Base-by-base conservation (phyloP, 2,888 invertebrate genomes). In the Hemaris fuciformis region DNA sequence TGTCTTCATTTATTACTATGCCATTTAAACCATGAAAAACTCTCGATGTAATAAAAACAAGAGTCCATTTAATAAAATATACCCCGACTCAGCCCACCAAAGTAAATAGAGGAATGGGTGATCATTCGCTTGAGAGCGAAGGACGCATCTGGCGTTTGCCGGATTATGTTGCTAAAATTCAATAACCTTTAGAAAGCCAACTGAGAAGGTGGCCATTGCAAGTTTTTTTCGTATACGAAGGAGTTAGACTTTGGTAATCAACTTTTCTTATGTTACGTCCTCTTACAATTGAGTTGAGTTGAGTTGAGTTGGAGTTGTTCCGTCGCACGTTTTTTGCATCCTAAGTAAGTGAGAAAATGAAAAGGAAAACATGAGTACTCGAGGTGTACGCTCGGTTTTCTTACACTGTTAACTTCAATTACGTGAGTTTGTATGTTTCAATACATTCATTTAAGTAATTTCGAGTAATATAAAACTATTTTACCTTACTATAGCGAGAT, bases 151-250 rank as follows among this genome's bases (percentile, higher is more conserved):
- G 90, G 85, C 81, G 77, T 73, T 80, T 73, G 80, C 76, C 75
- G 83, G 85, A 88, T 90, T 88, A 89, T 84, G 82, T 85, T 80
- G 82, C 80, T 83, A 79, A 83, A 89, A 89, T 88, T 89, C 88
- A 88, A 89, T 89, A 89, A 88, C 85, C 85, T 86, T 78, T 76
- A 73, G 77, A 79, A 76, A 72, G 75, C 82, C 88, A 89, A 84
- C 89, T 90, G 88, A 79, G 85, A 65, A 74, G 79, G 73, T 75
- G 73, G 75, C 69, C 73, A 76, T 80, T 74, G 77, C 75, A 78
- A 84, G 76, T 84, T 86, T 85, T 84, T 83, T 78, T 71, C 75
- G 70, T 71, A 59, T 10, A 45, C 45, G 45, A 69, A 79, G 68
- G 69, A 78, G 74, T 77, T 76, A 53, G 53, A 53, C 27, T 75